Conservation (phyloP, 2,797 vertebrate genomes). For the Rhinella marina region DNA sequence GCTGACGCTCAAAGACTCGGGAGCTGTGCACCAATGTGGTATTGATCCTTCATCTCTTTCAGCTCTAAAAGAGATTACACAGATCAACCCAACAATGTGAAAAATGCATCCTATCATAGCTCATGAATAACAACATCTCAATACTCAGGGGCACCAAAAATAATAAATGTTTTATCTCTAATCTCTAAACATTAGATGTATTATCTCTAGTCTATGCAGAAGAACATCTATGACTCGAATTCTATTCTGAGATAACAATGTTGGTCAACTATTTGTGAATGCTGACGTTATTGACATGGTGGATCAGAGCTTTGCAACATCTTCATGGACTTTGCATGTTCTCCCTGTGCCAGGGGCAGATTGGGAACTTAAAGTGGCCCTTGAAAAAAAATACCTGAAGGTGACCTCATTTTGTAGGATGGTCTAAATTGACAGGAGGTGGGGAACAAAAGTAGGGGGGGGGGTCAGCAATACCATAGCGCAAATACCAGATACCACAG, state of each 20-base stretch:
- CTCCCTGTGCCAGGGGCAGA: too few relatives aligned
- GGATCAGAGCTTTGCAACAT: background rate
- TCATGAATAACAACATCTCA: conserved; percentile 23
- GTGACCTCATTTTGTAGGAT: too few relatives aligned
- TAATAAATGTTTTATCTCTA: background rate
- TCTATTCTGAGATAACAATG: background rate
- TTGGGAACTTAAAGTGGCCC: too few relatives aligned
- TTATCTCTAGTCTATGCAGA: background rate
- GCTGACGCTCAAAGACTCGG: conserved; percentile 4
- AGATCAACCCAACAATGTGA: conserved; percentile 29
- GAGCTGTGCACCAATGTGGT: conserved; percentile 1
- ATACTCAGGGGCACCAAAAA: background rate
- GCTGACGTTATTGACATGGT: background rate
- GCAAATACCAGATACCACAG: too few relatives aligned
- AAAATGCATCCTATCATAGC: conserved; percentile 20
- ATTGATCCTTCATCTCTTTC: conserved; percentile 28
- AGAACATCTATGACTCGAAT: background rate
- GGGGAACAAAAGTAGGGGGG: too few relatives aligned
- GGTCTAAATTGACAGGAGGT: too few relatives aligned
- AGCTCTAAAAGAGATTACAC: conserved; percentile 28
- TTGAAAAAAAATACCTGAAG: too few relatives aligned
- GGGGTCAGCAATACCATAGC: too few relatives aligned
- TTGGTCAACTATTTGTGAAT: background rate
- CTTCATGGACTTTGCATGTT: background rate
- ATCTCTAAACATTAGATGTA: background rate